Evolutionary conservation across 2,888 invertebrate species (phyloP).

Genomic region (Acanthosepion pharaonis): DNA sequence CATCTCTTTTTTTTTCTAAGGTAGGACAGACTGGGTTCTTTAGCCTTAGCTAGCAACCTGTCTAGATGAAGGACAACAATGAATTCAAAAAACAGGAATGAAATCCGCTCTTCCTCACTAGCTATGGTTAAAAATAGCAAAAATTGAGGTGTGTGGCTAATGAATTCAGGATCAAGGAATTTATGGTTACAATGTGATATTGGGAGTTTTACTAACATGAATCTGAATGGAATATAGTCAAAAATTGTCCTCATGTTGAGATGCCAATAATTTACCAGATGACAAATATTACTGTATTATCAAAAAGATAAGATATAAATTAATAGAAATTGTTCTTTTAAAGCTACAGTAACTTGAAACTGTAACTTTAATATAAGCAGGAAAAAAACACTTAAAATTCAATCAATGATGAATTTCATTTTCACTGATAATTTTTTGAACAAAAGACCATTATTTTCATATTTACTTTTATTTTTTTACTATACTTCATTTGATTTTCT

Average conservation of each 20-base stretch:
- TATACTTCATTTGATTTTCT: background rate
- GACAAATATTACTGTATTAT: background rate
- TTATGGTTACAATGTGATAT: background rate
- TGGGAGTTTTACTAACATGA: background rate
- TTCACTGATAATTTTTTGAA: background rate
- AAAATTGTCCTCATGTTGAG: background rate
- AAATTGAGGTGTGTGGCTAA: no score
- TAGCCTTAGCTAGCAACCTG: no score
- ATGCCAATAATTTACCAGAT: background rate
- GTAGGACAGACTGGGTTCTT: no score
- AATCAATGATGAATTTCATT: background rate
- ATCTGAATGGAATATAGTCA: background rate
- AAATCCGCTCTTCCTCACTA: no score
- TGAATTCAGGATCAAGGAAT: background rate
- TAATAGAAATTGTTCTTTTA: background rate
- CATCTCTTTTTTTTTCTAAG: no score
- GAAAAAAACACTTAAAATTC: background rate
- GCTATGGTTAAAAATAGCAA: no score
- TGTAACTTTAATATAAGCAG: background rate
- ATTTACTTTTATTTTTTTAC: background rate
- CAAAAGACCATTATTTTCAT: background rate
- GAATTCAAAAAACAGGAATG: no score
- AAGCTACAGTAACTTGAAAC: background rate
- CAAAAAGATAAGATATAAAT: background rate
- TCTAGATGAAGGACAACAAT: no score